A percentile compares a stretch with the other conserved stretches of the same genome.
Evolutionary conservation across 2,888 invertebrate species (phyloP).

Genomic region (Odontothrips loti): DNA sequence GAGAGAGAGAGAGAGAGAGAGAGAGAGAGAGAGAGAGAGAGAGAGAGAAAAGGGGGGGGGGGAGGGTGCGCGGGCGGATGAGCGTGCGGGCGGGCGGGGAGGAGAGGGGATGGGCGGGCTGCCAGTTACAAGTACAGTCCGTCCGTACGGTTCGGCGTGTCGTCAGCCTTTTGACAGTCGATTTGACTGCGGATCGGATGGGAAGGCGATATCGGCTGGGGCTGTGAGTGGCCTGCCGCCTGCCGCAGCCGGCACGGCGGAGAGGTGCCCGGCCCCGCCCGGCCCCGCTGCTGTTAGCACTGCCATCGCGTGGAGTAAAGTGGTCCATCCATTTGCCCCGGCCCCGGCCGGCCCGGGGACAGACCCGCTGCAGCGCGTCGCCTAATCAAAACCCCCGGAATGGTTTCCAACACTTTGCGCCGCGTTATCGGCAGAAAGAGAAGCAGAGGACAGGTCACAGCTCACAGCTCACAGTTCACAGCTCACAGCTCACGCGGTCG

Average conservation of each 20-base stretch:
- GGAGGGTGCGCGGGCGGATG: background rate
- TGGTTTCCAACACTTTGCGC: background rate
- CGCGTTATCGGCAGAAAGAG: background rate
- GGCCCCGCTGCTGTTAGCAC: background rate
- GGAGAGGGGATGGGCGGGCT: background rate
- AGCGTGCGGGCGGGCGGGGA: too few species aligned
- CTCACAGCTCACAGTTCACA: too few species aligned
- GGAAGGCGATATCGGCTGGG: background rate
- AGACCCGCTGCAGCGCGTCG: background rate
- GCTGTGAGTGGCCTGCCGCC: background rate
- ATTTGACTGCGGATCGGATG: background rate
- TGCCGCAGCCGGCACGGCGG: background rate
- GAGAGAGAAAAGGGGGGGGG: too few species aligned
- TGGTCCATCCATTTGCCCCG: background rate
- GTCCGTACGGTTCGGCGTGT: background rate
- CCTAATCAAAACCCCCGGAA: background rate
- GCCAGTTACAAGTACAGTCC: background rate
- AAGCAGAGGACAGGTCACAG: background rate
- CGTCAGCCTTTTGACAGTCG: background rate
- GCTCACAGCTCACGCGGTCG: too few species aligned
- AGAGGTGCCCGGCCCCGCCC: background rate
- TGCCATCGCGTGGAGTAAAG: too few species aligned
- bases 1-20: too few species aligned
- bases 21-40: too few species aligned
- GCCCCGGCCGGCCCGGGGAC: background rate